Evolutionary conservation across 2,888 invertebrate genomes (phyloP).

Genomic region (Ophion obscuratus): DNA sequence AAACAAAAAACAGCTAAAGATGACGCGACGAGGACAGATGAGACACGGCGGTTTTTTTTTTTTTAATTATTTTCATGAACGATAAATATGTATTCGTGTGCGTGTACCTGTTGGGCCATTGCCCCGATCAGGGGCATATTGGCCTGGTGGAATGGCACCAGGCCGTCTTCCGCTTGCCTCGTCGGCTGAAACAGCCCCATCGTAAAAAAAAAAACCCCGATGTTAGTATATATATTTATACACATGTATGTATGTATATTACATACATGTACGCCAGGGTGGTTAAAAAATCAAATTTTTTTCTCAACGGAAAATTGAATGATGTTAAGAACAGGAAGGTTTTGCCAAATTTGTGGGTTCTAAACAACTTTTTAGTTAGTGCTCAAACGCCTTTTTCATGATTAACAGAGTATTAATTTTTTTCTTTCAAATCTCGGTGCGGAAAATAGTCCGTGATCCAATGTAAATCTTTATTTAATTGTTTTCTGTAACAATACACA

Average conservation of each 20-base stretch:
- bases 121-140: conserved; percentile 89
- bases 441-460: no score
- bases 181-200: conserved; percentile 85
- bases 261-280: not conserved
- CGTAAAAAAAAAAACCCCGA: conserved; percentile 77
- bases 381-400: no score
- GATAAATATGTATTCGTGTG: conserved; percentile 75
- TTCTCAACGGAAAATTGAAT: no score
- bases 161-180: conserved; percentile 86
- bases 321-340: no score
- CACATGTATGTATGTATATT: not conserved
- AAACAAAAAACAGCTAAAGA: conserved; percentile 44
- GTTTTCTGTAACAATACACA: no score
- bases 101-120: conserved; percentile 83
- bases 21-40: conserved; percentile 76
- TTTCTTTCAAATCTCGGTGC: no score
- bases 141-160: conserved; percentile 86
- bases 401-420: no score
- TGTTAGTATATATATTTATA: conserved; percentile 75
- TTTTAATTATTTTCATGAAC: conserved; percentile 50
- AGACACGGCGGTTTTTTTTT: conserved; percentile 72
- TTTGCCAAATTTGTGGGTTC: no score
- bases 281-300: no score
- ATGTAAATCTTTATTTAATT: no score
- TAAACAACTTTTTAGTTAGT: no score